Percentiles rank a stretch among this genome's conserved stretches.
phyloP scores from a whole-genome alignment of 2,797 vertebrate genomes.

The Sebastes jordani region DNA sequence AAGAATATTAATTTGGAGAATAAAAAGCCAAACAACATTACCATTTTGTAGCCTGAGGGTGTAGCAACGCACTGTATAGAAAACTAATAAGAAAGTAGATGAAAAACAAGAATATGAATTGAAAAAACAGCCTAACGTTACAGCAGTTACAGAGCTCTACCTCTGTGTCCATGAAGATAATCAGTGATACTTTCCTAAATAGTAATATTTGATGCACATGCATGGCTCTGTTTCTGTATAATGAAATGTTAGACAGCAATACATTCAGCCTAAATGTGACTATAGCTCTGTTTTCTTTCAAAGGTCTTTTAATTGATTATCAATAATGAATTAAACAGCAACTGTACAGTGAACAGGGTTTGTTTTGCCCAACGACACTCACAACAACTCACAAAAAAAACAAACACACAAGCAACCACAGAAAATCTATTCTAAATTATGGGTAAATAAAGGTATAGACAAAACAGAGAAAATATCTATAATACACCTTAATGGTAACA shows the following conservation, averaged over 20 bases:
- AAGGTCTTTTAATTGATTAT: too few relatives aligned
- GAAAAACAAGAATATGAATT: slow-evolving; percentile 25
- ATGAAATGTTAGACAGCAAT: neutral
- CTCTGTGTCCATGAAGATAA: slow-evolving; percentile 16
- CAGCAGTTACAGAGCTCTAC: neutral
- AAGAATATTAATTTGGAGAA: slow-evolving; percentile 40
- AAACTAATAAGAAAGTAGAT: slow-evolving; percentile 26
- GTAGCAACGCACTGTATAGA: slow-evolving; percentile 4
- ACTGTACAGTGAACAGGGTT: too few relatives aligned
- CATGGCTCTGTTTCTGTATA: neutral
- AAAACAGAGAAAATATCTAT: too few relatives aligned
- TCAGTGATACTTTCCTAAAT: slow-evolving; percentile 14
- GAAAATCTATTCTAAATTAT: too few relatives aligned
- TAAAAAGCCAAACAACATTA: slow-evolving; percentile 38
- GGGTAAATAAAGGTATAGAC: too few relatives aligned
- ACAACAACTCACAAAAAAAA: too few relatives aligned
- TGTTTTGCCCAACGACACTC: too few relatives aligned
- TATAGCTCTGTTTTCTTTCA: too few relatives aligned
- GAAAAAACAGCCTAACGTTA: slow-evolving; percentile 27
- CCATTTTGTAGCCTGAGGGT: slow-evolving; percentile 27
- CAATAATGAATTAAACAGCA: too few relatives aligned
- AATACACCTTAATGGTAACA: too few relatives aligned
- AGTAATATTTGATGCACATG: slow-evolving; percentile 18
- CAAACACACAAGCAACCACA: too few relatives aligned
- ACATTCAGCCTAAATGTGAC: neutral